Conservation (phyloP, 1,140 invertebrate species). For the Aphidius gifuensis region DNA sequence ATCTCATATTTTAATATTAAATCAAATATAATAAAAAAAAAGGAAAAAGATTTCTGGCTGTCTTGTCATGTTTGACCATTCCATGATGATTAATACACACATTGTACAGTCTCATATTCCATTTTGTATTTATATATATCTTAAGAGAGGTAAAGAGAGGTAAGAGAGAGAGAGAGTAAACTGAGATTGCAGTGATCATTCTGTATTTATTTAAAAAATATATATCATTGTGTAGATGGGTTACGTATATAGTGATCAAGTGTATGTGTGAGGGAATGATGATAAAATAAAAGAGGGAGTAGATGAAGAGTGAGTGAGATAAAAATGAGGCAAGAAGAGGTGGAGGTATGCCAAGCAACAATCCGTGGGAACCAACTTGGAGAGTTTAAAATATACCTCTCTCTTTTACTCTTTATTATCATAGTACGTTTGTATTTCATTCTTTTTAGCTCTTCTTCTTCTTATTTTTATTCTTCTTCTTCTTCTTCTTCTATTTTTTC, state of each 20-base stretch:
- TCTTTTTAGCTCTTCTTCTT: slow-evolving; percentile 6
- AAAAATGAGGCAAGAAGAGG: slow-evolving; percentile 12
- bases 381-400: slow-evolving; percentile 17
- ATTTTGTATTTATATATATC: not conserved
- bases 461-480: not conserved
- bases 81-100: slow-evolving; percentile 37
- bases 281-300: slow-evolving; percentile 21
- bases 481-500: slow-evolving; percentile 14
- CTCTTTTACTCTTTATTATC: slow-evolving; percentile 21
- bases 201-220: slow-evolving; percentile 21
- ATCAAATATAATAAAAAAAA: not conserved
- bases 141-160: too few relatives aligned
- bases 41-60: not conserved
- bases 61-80: slow-evolving; percentile 23
- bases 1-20: not conserved
- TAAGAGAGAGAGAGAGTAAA: slow-evolving; percentile 11
- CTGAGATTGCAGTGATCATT: slow-evolving; percentile 21
- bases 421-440: not conserved
- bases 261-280: slow-evolving; percentile 2
- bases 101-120: not conserved
- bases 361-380: slow-evolving; percentile 30
- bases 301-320: slow-evolving; percentile 21
- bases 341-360: slow-evolving; percentile 26
- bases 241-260: not conserved
- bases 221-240: slow-evolving; percentile 30